Evolutionary conservation across 64 coral and sea anemone species (phyloP).

Genomic region (Actinia tenebrosa): DNA sequence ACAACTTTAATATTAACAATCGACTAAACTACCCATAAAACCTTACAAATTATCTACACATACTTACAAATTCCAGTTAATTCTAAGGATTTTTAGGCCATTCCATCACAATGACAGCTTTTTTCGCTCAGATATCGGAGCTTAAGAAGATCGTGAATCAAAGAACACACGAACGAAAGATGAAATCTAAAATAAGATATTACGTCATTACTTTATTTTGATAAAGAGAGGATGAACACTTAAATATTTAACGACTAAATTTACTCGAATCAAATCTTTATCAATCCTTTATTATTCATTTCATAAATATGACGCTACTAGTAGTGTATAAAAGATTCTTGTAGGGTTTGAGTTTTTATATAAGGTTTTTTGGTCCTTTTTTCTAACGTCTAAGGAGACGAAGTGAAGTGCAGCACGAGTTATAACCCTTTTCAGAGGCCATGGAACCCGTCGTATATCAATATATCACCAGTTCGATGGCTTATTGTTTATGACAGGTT

Average conservation of each 20-base stretch:
- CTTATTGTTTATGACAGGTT: neutral
- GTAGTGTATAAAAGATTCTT: neutral
- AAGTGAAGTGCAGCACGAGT: neutral
- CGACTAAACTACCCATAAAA: neutral
- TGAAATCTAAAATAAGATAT: neutral
- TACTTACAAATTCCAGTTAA: neutral
- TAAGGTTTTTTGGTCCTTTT: neutral
- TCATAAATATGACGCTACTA: neutral
- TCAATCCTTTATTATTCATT: neutral
- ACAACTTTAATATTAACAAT: neutral
- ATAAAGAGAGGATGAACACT: neutral
- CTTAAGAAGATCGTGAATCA: neutral
- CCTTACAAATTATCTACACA: neutral
- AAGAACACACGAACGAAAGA: neutral
- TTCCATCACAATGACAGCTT: neutral
- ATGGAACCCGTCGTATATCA: neutral
- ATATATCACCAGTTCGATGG: neutral
- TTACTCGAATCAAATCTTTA: neutral
- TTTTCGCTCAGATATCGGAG: neutral
- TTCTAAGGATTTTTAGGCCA: neutral
- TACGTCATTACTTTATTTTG: constrained; percentile 6
- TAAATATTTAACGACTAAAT: neutral
- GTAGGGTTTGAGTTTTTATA: neutral
- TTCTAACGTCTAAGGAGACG: neutral
- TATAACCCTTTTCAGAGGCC: neutral